Evolutionary conservation across 2,888 invertebrate genomes (phyloP), one percentile per base, ranked within the genome.

Genomic region (Ypsolopha sequella): DNA sequence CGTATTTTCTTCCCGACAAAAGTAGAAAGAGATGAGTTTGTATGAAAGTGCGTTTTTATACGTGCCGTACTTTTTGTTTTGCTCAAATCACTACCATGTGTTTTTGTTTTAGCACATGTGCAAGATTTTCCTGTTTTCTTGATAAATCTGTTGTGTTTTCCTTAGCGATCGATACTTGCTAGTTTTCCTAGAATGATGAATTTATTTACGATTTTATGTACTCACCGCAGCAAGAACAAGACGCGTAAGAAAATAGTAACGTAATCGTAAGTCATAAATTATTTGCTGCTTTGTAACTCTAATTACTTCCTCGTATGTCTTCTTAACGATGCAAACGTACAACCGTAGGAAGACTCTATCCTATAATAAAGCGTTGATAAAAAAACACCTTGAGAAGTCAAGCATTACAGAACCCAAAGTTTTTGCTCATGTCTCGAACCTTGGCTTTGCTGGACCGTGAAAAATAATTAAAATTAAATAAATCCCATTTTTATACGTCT

Each of bases 401-500:
- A 62, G 61, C 68, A 62, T 70, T 73, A 70, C 73, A 70, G 61
- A 64, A 56, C 39, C 44, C 45, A 48, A 11, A 33, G 36, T 54
- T 55, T 53, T 54, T 52, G 58, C 59, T 65, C 58, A 58, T 60
- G 55, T 60, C 60, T 65, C 60, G 71, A 60, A 68, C 62, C 68
- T 66, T 70, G 60, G 58, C 68, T 58, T 61, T 63, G 58, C 57
- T 63, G 68, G 63, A 73, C 77, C 79, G 76, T 79, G 75, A 73
- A 69, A 24, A 2, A 24, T 24, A 24, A 24, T 24, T 24, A 3
- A 3, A 24, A 24, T 24, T 2, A 24, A 24, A 24, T 2, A 24
- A 24, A 24, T 24, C 24, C 24, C 24, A 24, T 24, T 24, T 24
- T 24, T 24, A 4, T 24, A 24, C 24, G 24, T 24, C 4, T 3